A percentile compares a stretch with the other conserved stretches of the same genome.
Conservation (phyloP, 1,140 invertebrate species). For the Papilio xuthus region DNA sequence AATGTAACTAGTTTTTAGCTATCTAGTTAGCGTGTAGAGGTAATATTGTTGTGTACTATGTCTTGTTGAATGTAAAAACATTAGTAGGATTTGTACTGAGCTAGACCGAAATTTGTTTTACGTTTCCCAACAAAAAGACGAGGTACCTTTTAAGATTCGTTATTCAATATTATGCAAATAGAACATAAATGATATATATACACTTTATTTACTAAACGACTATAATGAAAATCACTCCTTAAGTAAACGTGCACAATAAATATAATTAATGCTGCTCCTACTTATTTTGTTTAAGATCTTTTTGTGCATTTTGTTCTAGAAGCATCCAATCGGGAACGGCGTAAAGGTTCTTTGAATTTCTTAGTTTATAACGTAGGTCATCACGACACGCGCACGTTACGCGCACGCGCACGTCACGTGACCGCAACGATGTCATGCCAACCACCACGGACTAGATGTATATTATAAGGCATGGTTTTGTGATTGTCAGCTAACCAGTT, state of each 20-base stretch:
- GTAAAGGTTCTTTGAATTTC: conserved; percentile 58
- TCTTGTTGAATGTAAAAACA: conserved; percentile 1
- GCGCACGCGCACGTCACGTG: conserved; percentile 41
- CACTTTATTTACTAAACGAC: neutral
- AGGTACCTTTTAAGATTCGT: neutral
- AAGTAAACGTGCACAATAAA: conserved; percentile 10
- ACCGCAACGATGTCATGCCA: conserved; percentile 72
- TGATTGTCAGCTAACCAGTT: conserved; percentile 63
- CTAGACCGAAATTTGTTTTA: too few species aligned
- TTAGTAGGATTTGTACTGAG: neutral
- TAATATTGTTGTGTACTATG: neutral
- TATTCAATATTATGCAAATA: neutral
- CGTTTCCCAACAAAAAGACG: neutral
- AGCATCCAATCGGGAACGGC: conserved; percentile 59
- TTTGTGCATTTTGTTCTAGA: conserved; percentile 46
- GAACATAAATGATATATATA: neutral
- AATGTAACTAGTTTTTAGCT: neutral
- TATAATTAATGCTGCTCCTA: neutral
- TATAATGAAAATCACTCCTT: conserved; percentile 1
- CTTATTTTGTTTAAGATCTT: conserved; percentile 15
- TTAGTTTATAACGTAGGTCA: conserved; percentile 58
- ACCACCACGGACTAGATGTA: conserved; percentile 46
- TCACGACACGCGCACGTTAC: conserved; percentile 44
- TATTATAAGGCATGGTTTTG: conserved; percentile 75
- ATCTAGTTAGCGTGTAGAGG: conserved; percentile 11